Evolutionary conservation across 2,797 vertebrate species (phyloP), one percentile per base, ranked within the genome.

Genomic region (Anomalospiza imberbis): DNA sequence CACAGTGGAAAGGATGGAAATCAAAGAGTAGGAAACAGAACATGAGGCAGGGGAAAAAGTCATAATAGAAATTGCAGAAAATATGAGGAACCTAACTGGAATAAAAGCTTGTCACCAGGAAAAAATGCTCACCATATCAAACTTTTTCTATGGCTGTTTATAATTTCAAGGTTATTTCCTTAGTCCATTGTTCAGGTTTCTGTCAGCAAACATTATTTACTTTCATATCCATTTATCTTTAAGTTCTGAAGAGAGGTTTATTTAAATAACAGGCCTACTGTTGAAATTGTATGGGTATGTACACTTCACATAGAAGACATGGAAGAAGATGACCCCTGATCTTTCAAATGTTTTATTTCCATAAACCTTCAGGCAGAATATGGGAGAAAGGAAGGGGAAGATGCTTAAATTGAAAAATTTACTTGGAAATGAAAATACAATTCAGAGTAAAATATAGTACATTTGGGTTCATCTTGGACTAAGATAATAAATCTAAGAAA

Each of bases 101-200:
- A 54, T 57, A 62, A 81, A 77, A 88, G 20, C 70, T 63, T 85
- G n/a, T 76, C 66, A 77, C 9, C 15, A 51, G 51, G 40, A 73
- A 60, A 22, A 88, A 72, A 38, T 61, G 24, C 19, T 77, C 38
- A 40, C 26, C 12, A 22, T 60, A 66, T 44, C 13, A 54, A 40
- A 12, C 12, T 24, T 61, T 83, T 87, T 62, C 34, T 76, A 31
- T 63, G 12, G 4, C 34, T 82, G 11, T 54, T 91, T 75, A 73
- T 76, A 34, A 57, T 94, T 94, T 92, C 63, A 85, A 73, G 75
- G 55, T 76, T 85, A 62, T 79, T 90, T 84, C 17, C 42, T 85
- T 82, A 89, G 31, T 79, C 24, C 34, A 60, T 79, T 89, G n/a
- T 76, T 87, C 74, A 73, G 44, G 20, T 60, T 70, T 76, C 8